Percentiles rank a stretch among this genome's conserved stretches.
Conservation (phyloP, 2,888 invertebrate genomes). For the Melitaea athalia region DNA sequence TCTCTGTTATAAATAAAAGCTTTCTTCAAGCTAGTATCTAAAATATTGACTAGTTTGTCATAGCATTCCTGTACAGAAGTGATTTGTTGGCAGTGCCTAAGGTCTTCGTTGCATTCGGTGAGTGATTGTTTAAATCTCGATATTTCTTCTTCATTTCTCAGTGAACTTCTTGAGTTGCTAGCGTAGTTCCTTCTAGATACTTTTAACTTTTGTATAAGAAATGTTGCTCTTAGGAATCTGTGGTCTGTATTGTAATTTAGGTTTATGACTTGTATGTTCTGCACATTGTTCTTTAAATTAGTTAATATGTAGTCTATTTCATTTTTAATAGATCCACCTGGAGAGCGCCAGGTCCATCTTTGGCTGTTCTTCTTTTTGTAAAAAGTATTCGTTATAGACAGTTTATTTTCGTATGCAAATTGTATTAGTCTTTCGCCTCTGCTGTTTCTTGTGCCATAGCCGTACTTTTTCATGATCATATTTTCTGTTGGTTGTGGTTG, state of each 20-base stretch:
- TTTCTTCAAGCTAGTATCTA: conserved; percentile 11
- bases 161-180: neutral
- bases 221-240: conserved; percentile 23
- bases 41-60: conserved; percentile 4
- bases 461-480: conserved; percentile 26
- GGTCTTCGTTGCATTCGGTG: neutral
- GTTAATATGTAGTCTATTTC: conserved; percentile 34
- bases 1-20: neutral
- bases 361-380: conserved; percentile 29
- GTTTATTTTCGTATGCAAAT: conserved; percentile 37
- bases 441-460: conserved; percentile 26
- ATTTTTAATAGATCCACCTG: conserved; percentile 24
- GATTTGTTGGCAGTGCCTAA: neutral
- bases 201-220: conserved; percentile 11
- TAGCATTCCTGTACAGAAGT: conserved; percentile 11
- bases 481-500: neutral
- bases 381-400: conserved; percentile 37
- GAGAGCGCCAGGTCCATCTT: conserved; percentile 35
- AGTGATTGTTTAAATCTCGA: conserved; percentile 5
- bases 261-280: conserved; percentile 7
- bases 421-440: conserved; percentile 33
- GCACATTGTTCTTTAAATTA: conserved; percentile 19
- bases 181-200: neutral
- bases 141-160: conserved; percentile 15
- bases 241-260: conserved; percentile 16